These are phyloP conservation scores for Trichacis sp. DNA, from an alignment of 2,888 invertebrate species.

Conservation along the genomic window DNA sequence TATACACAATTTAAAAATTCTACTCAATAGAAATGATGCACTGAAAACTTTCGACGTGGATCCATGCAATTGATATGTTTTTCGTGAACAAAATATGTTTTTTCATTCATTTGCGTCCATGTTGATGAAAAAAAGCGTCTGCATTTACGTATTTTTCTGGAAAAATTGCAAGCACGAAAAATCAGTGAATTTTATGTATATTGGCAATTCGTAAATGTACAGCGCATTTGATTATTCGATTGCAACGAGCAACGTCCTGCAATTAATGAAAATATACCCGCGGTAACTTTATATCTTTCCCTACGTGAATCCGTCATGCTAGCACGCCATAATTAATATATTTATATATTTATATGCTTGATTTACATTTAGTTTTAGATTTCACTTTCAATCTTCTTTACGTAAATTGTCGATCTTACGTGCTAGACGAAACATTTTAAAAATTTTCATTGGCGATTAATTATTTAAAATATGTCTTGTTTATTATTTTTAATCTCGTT, in stretches of 20 bases:
- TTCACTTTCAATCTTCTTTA: slow-evolving; percentile 65
- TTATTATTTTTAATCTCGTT: slow-evolving; percentile 45
- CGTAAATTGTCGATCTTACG: slow-evolving; percentile 58
- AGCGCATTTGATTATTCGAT: slow-evolving; percentile 12
- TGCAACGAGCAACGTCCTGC: slow-evolving; percentile 13
- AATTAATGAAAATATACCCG: slow-evolving; percentile 40
- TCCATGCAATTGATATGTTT: slow-evolving; percentile 3
- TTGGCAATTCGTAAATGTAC: not conserved
- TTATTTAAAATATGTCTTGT: slow-evolving; percentile 68
- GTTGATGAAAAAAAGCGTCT: no score
- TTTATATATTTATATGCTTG: slow-evolving; percentile 40
- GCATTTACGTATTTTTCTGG: no score
- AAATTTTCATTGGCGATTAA: slow-evolving; percentile 67
- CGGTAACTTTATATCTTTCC: slow-evolving; percentile 37
- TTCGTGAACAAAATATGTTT: not conserved
- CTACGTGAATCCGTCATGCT: slow-evolving; percentile 39
- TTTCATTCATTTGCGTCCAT: no score
- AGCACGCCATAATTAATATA: slow-evolving; percentile 41
- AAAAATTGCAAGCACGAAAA: no score
- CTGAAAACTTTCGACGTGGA: not conserved
- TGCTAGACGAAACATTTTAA: slow-evolving; percentile 61
- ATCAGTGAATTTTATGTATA: no score
- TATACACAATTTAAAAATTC: no score
- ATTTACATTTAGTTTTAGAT: slow-evolving; percentile 66
- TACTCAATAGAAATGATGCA: not conserved